phyloP scores from a whole-genome alignment of 2,113 vertebrate species.

The Microtus ochrogaster region DNA sequence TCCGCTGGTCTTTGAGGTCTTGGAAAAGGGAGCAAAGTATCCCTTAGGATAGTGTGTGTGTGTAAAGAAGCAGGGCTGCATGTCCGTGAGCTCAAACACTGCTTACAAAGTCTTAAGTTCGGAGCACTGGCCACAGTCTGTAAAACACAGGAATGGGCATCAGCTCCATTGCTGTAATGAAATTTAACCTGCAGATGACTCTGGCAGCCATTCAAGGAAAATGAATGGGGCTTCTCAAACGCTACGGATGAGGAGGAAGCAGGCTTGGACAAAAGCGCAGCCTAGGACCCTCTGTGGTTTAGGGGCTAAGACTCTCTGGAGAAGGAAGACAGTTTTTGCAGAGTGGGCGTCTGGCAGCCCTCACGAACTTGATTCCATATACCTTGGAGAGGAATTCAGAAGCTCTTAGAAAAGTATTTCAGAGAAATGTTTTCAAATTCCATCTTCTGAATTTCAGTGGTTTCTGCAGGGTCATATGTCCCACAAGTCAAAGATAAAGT shows the following conservation, averaged over 20 bases:
- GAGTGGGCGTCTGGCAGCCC: not conserved
- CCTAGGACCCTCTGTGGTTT: not conserved
- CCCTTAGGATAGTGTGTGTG: not conserved
- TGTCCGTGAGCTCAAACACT: not conserved
- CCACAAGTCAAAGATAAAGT: constrained; percentile 51
- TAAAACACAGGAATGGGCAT: not conserved
- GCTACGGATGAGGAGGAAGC: not conserved
- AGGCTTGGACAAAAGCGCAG: not conserved
- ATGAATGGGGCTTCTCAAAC: not conserved
- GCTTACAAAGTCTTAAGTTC: not conserved
- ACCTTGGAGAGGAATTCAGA: not conserved
- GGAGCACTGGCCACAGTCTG: not conserved
- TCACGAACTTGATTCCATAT: not conserved
- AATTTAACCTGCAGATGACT: not conserved
- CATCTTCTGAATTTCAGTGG: not conserved
- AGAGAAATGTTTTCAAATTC: not conserved
- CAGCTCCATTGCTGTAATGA: not conserved
- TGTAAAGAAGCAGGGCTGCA: not conserved
- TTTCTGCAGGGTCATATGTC: not conserved
- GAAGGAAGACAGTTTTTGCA: not conserved
- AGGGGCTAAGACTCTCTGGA: not conserved
- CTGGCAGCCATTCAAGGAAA: not conserved
- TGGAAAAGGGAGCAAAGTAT: not conserved
- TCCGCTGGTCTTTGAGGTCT: not conserved
- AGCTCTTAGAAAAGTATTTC: not conserved